Conservation (phyloP, 2,888 invertebrate species). For the Andrena hattorfiana region DNA sequence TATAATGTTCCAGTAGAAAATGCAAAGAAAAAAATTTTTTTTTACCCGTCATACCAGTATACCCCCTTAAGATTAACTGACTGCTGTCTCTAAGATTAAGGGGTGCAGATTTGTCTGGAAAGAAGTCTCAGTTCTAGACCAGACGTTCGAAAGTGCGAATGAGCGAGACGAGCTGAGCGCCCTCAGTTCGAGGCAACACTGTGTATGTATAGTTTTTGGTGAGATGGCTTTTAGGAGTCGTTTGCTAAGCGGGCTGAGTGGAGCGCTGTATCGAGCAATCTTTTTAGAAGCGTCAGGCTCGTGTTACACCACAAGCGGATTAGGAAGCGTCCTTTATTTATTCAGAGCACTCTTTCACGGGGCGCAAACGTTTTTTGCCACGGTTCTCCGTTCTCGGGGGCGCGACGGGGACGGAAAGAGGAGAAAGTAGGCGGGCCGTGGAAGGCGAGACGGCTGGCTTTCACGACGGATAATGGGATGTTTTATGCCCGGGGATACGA, state of each 20-base stretch:
- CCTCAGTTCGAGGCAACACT: too few species aligned
- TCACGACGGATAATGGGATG: conserved; percentile 74
- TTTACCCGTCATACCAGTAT: too few species aligned
- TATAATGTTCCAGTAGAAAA: too few species aligned
- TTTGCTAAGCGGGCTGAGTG: not conserved
- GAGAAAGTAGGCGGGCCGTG: conserved; percentile 38
- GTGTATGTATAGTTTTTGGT: too few species aligned
- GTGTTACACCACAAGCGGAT: not conserved
- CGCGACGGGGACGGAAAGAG: conserved; percentile 2
- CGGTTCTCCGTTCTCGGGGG: not conserved
- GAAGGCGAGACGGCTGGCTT: conserved; percentile 61
- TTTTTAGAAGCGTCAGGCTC: conserved; percentile 6
- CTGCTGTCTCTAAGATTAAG: too few species aligned
- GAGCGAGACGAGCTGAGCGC: too few species aligned
- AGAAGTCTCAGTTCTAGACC: too few species aligned
- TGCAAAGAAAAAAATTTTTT: too few species aligned
- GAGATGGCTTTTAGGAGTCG: not conserved
- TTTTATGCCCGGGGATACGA: conserved; percentile 68
- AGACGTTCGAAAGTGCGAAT: too few species aligned
- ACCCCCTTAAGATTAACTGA: too few species aligned
- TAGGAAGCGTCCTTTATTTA: conserved; percentile 7
- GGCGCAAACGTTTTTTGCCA: conserved; percentile 10
- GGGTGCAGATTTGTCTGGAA: too few species aligned
- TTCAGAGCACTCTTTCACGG: not conserved
- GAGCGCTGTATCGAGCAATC: not conserved